These are phyloP conservation scores for Morus bassanus DNA, from an alignment of 2,797 vertebrate species.

Conservation along the genomic window DNA sequence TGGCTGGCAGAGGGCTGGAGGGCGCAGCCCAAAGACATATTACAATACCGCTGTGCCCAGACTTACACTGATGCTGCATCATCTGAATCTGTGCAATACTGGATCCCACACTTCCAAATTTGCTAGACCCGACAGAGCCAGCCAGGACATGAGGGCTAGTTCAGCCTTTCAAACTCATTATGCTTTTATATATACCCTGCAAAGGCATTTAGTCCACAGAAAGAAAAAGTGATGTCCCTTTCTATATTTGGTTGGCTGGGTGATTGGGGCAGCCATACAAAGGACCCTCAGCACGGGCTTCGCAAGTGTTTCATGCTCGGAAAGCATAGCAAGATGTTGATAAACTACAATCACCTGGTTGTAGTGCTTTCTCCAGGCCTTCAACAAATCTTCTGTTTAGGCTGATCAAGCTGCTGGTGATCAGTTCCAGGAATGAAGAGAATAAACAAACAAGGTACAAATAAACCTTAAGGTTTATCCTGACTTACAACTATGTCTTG, in stretches of 20 bases:
- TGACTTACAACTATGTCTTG: not conserved
- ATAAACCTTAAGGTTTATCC: not conserved
- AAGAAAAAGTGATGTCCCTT: not conserved
- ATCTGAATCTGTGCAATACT: not conserved
- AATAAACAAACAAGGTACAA: not conserved
- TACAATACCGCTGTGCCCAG: not conserved
- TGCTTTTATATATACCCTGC: not conserved
- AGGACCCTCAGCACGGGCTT: not conserved
- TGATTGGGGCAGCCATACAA: not conserved
- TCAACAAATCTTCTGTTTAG: not conserved
- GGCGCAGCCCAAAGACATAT: not conserved
- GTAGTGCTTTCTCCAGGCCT: not conserved
- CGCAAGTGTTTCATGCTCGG: not conserved
- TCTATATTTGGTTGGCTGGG: not conserved
- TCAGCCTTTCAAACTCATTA: not conserved
- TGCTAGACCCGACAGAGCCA: not conserved
- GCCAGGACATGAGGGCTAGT: not conserved
- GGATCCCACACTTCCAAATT: not conserved
- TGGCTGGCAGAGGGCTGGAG: not conserved
- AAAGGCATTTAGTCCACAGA: not conserved
- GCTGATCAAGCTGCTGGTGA: not conserved
- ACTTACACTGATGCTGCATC: not conserved
- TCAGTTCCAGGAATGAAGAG: not conserved
- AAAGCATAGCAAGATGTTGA: not conserved
- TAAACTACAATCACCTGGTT: not conserved